Evolutionary conservation across 2,888 invertebrate species (phyloP), one percentile per base, ranked within the genome.

Genomic region (Luffia ferchaultella): DNA sequence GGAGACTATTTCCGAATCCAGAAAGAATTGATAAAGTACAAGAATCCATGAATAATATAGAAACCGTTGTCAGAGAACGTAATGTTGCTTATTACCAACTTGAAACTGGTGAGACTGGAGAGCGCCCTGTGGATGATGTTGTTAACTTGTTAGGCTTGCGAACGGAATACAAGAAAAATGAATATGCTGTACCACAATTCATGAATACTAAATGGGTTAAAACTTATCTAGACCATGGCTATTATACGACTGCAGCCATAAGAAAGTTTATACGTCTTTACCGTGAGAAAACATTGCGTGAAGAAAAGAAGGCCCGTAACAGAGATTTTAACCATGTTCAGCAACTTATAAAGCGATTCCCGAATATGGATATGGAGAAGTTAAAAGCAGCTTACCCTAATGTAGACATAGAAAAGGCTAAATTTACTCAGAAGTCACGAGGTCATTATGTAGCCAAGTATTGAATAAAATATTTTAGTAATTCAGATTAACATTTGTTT

Each of bases 1-100:
- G 79, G 56, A 82, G 88, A 66, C 57, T 91, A 3, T 94, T 98
- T 70, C 95, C 97, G 1, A 96, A 89, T 75, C 96, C 97, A 1
- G 98, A 98, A 75, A 30, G 30, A 30, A 30, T 96, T 49, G 96
- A 97, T 64, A 98, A 97, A 87, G 93, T 98, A 0, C 89, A 94
- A 67, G 93, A 93, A 59, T 97, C 97, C 16, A 99, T 99, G 99
- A 86, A 89, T 55, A 96, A 98, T 70, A 80, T 99, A 52, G 95
- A 98, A 75, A 80, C 85, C 16, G 96, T 99, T 0, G 90, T 99
- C 0, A 86, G 93, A 87, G 98, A 62, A 83, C 86, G 99, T 55
- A 97, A 99, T 69, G 79, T 87, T 57, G 98, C 99, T 0, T 96
- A 94, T 74, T 90, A 92, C 70, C 3, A 30, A 30, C 3, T 30